These are phyloP conservation scores for Cervus canadensis DNA, from an alignment of 2,113 vertebrate genomes.

Conservation along the genomic window DNA sequence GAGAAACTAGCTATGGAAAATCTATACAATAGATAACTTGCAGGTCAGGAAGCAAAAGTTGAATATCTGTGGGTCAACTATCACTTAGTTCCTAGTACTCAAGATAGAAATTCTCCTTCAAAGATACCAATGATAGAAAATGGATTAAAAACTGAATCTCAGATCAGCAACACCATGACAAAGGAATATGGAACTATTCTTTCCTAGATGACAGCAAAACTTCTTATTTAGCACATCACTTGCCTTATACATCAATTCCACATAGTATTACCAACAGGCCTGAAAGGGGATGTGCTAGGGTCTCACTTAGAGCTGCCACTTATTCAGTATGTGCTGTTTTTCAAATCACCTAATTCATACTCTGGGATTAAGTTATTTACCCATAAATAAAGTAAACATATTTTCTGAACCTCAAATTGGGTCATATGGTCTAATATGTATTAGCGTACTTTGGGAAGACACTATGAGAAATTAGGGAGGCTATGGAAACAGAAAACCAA, in stretches of 20 bases:
- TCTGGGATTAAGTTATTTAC: slow-evolving; percentile 13
- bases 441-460: slow-evolving; percentile 55
- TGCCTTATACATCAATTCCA: not conserved
- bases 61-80: not conserved
- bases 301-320: not conserved
- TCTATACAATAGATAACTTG: not conserved
- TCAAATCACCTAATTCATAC: not conserved
- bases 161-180: not conserved
- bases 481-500: slow-evolving; percentile 64
- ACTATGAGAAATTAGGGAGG: slow-evolving; percentile 44
- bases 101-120: not conserved
- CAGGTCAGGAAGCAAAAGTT: not conserved
- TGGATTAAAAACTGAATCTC: not conserved
- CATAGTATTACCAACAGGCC: not conserved
- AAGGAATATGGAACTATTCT: not conserved
- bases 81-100: not conserved
- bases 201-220: not conserved
- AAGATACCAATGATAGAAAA: not conserved
- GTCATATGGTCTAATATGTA: slow-evolving; percentile 33
- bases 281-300: not conserved
- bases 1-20: not conserved
- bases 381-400: slow-evolving; percentile 6
- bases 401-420: slow-evolving; percentile 45
- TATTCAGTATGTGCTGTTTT: not conserved
- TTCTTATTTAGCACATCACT: not conserved